A percentile compares a stretch with the other conserved stretches of the same genome.
Evolutionary conservation across 1,140 invertebrate genomes (phyloP).

Genomic region (Caligus rogercresseyi): DNA sequence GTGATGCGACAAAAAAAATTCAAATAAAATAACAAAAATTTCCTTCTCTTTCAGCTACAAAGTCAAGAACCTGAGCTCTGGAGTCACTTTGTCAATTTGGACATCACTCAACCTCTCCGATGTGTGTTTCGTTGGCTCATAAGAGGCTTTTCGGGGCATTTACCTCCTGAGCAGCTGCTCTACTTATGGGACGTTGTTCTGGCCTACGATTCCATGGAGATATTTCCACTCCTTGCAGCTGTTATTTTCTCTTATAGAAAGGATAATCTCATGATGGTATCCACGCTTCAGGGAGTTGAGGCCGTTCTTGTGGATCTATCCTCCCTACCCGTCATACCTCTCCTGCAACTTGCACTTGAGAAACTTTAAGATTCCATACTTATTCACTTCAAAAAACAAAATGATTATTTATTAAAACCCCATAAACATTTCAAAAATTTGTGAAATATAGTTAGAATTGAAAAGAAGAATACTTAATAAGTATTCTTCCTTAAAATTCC

Average conservation of each 20-base stretch:
- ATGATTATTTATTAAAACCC: no score
- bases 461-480: no score
- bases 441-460: no score
- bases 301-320: constrained; percentile 74
- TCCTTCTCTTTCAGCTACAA: constrained; percentile 17
- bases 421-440: no score
- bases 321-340: constrained; percentile 66
- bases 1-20: no score
- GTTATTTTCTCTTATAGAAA: constrained; percentile 77
- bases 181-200: constrained; percentile 79
- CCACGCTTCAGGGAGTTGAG: constrained; percentile 38
- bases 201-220: constrained; percentile 74
- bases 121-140: constrained; percentile 91
- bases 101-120: constrained; percentile 42
- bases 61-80: constrained; percentile 19
- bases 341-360: constrained; percentile 48
- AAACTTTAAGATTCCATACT: no score
- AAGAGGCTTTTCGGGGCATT: constrained; percentile 76
- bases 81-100: constrained; percentile 13
- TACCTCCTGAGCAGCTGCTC: constrained; percentile 74
- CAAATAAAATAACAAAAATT: no score
- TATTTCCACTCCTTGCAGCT: constrained; percentile 64
- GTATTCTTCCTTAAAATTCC: no score
- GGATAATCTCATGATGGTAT: constrained; percentile 75
- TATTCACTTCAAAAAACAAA: no score